A percentile compares a stretch with the other conserved stretches of the same genome.
Conservation (phyloP, 2,113 vertebrate species). For the Lipophrys pholis region DNA sequence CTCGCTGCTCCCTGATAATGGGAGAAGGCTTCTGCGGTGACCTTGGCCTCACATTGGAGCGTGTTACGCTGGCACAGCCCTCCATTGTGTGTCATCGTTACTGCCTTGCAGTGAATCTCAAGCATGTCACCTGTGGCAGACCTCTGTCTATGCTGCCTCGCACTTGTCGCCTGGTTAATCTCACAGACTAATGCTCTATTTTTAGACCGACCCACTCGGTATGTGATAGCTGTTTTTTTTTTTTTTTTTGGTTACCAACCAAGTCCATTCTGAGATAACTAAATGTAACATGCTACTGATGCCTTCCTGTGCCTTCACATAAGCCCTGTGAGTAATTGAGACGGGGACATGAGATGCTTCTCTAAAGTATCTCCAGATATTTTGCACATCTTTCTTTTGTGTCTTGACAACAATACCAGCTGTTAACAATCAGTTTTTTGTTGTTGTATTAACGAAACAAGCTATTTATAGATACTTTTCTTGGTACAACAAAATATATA, state of each 20-base stretch:
- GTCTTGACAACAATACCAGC: constrained; percentile 43
- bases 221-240: constrained; percentile 63
- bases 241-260: constrained; percentile 27
- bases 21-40: constrained; percentile 54
- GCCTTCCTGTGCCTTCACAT: constrained; percentile 42
- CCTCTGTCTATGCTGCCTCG: constrained; percentile 49
- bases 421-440: constrained; percentile 15
- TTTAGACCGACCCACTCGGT: constrained; percentile 70
- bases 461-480: too few relatives aligned
- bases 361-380: constrained; percentile 45
- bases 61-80: constrained; percentile 3
- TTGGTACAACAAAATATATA: too few relatives aligned
- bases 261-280: constrained; percentile 65
- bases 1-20: constrained; percentile 55
- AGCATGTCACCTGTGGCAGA: constrained; percentile 77
- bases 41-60: constrained; percentile 58
- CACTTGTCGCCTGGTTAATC: constrained; percentile 76
- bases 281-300: constrained; percentile 52
- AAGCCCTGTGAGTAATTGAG: constrained; percentile 71
- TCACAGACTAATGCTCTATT: constrained; percentile 69
- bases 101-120: constrained; percentile 60
- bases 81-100: constrained; percentile 59
- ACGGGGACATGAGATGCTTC: constrained; percentile 45
- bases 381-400: constrained; percentile 29
- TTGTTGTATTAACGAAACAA: too few relatives aligned